These are phyloP conservation scores for Poeciliopsis presidionis DNA, from an alignment of 2,797 vertebrate species.

Conservation along the genomic window DNA sequence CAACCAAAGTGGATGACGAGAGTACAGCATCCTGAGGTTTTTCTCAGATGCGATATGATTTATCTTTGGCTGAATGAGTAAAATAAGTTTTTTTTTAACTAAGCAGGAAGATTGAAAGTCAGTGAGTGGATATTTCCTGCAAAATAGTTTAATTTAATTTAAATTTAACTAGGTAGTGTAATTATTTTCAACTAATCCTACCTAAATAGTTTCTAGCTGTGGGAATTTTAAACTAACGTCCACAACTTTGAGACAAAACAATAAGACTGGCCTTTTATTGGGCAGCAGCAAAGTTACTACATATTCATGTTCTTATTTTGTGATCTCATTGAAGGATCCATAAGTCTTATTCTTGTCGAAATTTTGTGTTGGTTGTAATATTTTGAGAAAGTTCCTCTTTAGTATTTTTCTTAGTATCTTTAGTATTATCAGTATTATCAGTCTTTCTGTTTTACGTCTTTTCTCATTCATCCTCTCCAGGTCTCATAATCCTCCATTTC, in stretches of 20 bases:
- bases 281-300: too few relatives aligned
- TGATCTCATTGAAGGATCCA: too few relatives aligned
- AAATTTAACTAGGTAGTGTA: background rate
- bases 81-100: background rate
- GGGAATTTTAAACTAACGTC: too few relatives aligned
- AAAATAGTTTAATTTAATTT: background rate
- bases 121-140: background rate
- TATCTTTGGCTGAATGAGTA: background rate
- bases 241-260: too few relatives aligned
- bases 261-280: too few relatives aligned
- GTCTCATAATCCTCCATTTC: background rate
- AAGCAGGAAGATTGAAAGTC: background rate
- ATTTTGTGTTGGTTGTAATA: too few relatives aligned
- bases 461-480: background rate
- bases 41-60: background rate
- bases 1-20: background rate
- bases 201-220: background rate
- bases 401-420: too few relatives aligned
- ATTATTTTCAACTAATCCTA: background rate
- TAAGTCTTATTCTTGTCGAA: too few relatives aligned
- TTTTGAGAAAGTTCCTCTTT: too few relatives aligned
- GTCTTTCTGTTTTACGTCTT: background rate
- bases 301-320: too few relatives aligned
- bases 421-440: too few relatives aligned
- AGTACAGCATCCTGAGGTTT: background rate